Conservation (phyloP, 2,888 invertebrate species). For the Cryptocheilus praepositus region DNA sequence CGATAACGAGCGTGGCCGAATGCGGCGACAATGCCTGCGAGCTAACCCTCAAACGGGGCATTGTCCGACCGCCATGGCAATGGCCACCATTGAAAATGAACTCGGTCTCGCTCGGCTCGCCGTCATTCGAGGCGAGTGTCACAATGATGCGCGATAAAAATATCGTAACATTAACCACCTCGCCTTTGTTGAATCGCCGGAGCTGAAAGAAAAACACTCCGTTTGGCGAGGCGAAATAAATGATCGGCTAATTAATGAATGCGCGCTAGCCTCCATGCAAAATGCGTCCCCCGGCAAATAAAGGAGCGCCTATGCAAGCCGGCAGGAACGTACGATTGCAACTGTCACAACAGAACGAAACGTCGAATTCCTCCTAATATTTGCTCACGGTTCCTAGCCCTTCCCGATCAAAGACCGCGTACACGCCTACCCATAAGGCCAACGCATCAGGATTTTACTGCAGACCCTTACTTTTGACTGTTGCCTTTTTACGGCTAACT, state of each 20-base stretch:
- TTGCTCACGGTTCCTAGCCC: too few species aligned
- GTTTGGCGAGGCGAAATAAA: conserved; percentile 37
- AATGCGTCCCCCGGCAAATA: conserved; percentile 32
- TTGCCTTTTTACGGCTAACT: too few species aligned
- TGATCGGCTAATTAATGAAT: conserved; percentile 48
- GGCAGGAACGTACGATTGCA: too few species aligned
- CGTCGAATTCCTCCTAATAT: too few species aligned
- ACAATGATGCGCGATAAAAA: conserved; percentile 40
- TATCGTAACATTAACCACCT: conserved; percentile 36
- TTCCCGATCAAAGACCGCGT: too few species aligned
- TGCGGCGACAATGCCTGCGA: too few species aligned
- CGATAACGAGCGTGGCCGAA: too few species aligned
- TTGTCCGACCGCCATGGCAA: not conserved
- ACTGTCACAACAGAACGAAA: too few species aligned
- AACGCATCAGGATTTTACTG: too few species aligned
- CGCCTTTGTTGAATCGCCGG: conserved; percentile 44
- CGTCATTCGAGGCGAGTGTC: conserved; percentile 36
- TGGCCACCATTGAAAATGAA: conserved; percentile 21
- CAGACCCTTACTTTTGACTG: too few species aligned
- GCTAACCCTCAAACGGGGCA: too few species aligned
- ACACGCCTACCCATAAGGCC: too few species aligned
- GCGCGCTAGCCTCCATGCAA: conserved; percentile 19
- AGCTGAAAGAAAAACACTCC: conserved; percentile 17
- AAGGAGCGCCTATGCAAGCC: conserved; percentile 40
- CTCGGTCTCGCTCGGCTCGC: conserved; percentile 12